Conservation (phyloP, 2,113 vertebrate genomes). For the Salvelinus alpinus region DNA sequence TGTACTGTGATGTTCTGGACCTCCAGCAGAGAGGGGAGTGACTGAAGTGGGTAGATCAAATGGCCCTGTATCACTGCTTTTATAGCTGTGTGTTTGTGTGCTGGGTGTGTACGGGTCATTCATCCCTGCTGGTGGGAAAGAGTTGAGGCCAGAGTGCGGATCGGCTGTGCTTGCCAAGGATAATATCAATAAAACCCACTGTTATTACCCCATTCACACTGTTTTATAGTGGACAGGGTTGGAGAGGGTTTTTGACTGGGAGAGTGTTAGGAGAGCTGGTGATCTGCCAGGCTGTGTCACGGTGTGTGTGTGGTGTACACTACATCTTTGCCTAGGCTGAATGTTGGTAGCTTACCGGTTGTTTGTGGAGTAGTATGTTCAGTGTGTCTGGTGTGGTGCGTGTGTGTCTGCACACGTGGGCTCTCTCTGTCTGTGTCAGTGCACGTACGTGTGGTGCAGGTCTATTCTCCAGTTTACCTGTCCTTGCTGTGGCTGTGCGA, state of each 20-base stretch:
- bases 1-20: no score
- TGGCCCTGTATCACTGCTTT: no score
- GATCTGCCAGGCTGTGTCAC: no score
- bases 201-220: neutral
- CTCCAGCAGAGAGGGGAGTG: neutral
- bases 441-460: constrained; percentile 71
- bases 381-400: constrained; percentile 80
- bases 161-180: constrained; percentile 6
- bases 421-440: constrained; percentile 78
- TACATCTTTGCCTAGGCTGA: no score
- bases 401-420: constrained; percentile 81
- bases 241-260: no score
- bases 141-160: neutral
- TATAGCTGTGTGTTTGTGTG: neutral
- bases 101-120: constrained; percentile 16
- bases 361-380: constrained; percentile 3
- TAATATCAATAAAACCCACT: constrained; percentile 26
- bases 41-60: no score
- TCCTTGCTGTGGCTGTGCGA: constrained; percentile 92
- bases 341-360: neutral
- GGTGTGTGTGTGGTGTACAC: no score
- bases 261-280: no score
- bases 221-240: no score
- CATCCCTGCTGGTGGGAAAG: constrained; percentile 34
- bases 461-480: constrained; percentile 77